These are phyloP conservation scores for Lacanobia wlatinum DNA, from an alignment of 2,888 invertebrate genomes.

Conservation along the genomic window DNA sequence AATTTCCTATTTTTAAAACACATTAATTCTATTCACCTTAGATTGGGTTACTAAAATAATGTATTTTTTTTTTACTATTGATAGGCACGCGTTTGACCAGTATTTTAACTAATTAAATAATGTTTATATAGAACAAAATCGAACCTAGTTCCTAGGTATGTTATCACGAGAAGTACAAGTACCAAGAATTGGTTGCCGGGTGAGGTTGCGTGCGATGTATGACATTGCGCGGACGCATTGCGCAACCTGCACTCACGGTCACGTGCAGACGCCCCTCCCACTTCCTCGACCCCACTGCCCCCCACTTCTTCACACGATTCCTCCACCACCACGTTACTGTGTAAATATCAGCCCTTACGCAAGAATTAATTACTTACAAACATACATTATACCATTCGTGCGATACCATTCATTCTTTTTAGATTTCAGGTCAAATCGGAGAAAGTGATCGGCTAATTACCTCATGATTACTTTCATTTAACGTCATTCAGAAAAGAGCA, in stretches of 20 bases:
- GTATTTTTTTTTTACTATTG: no score
- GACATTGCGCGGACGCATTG: slow-evolving; percentile 81
- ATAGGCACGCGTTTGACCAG: no score
- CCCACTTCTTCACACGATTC: slow-evolving; percentile 34
- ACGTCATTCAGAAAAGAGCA: neutral
- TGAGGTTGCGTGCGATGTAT: slow-evolving; percentile 68
- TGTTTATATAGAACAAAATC: slow-evolving; percentile 14
- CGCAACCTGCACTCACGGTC: slow-evolving; percentile 75
- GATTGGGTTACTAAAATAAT: neutral
- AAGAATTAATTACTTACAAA: slow-evolving; percentile 41
- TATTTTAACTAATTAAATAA: no score
- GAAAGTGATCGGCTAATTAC: slow-evolving; percentile 8
- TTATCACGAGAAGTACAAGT: slow-evolving; percentile 36
- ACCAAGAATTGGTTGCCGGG: slow-evolving; percentile 36
- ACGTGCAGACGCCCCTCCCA: slow-evolving; percentile 71
- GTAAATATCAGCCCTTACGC: slow-evolving; percentile 67
- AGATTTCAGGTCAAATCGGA: slow-evolving; percentile 5
- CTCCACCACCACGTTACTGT: slow-evolving; percentile 28
- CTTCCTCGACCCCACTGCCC: slow-evolving; percentile 11
- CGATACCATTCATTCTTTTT: slow-evolving; percentile 11
- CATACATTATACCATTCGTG: slow-evolving; percentile 29
- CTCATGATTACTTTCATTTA: slow-evolving; percentile 5
- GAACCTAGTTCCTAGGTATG: slow-evolving; percentile 23
- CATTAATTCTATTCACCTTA: neutral
- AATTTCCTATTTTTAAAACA: neutral